Evolutionary conservation across 1,140 invertebrate genomes (phyloP).

Genomic region (Drosophila equinoxialis): DNA sequence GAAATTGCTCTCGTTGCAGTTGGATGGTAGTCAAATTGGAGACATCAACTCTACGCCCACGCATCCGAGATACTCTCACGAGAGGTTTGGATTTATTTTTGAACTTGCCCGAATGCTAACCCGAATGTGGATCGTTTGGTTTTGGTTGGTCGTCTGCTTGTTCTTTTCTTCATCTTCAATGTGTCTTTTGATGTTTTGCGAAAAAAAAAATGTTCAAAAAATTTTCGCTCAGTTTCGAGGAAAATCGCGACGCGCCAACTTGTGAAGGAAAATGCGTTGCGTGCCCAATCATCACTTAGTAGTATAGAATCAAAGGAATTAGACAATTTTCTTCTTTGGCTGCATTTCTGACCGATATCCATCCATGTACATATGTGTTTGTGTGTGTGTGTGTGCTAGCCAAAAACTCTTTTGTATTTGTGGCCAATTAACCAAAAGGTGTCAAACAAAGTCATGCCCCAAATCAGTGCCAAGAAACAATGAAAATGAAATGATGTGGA

Average conservation of each 20-base stretch:
- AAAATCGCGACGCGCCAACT: constrained; percentile 77
- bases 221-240: constrained; percentile 69
- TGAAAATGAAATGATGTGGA: constrained; percentile 26
- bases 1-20: constrained; percentile 19
- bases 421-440: constrained; percentile 66
- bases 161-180: constrained; percentile 50
- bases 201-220: constrained; percentile 44
- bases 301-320: constrained; percentile 3
- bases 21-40: constrained; percentile 15
- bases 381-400: constrained; percentile 11
- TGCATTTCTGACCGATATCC: constrained; percentile 6
- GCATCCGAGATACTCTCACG: constrained; percentile 14
- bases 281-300: constrained; percentile 39
- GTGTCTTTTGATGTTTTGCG: constrained; percentile 69
- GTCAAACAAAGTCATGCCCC: constrained; percentile 66
- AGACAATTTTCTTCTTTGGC: not conserved
- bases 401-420: constrained; percentile 34
- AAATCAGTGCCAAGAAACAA: constrained; percentile 57
- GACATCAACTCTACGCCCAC: constrained; percentile 41
- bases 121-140: constrained; percentile 42
- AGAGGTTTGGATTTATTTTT: constrained; percentile 29
- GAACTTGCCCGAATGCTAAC: constrained; percentile 43
- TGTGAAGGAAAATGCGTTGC: constrained; percentile 63
- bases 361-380: constrained; percentile 22
- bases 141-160: constrained; percentile 62